Percentiles rank a stretch among this genome's conserved stretches.
Conservation (phyloP, 2,797 vertebrate genomes). For the Melanitta fusca region DNA sequence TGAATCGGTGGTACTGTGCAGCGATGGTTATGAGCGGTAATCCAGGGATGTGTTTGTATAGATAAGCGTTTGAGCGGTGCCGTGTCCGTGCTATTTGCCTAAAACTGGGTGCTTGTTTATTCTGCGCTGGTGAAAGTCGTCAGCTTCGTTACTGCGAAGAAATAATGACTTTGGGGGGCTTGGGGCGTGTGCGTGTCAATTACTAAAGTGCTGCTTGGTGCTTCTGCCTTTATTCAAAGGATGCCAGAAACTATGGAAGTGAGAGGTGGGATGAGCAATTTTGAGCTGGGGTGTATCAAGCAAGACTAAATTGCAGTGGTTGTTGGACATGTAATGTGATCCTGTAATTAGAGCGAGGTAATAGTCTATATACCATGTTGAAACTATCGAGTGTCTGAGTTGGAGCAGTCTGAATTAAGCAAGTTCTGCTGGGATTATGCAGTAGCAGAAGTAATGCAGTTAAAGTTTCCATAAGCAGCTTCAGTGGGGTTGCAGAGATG, state of each 20-base stretch:
- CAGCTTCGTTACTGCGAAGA: not conserved
- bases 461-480: slow-evolving; percentile 18
- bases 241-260: slow-evolving; percentile 1
- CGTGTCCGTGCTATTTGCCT: not conserved
- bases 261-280: slow-evolving; percentile 49
- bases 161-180: not conserved
- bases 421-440: slow-evolving; percentile 35
- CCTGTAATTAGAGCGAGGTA: slow-evolving; percentile 77
- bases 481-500: slow-evolving; percentile 1
- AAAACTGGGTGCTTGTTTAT: not conserved
- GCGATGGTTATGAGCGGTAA: not conserved
- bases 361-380: slow-evolving; percentile 48
- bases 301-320: slow-evolving; percentile 70
- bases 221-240: not conserved
- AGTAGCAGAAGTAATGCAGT: not conserved
- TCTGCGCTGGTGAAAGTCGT: not conserved
- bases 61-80: not conserved
- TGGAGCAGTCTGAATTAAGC: slow-evolving; percentile 7
- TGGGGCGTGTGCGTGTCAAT: not conserved
- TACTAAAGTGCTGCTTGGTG: not conserved
- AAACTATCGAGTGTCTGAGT: slow-evolving; percentile 66
- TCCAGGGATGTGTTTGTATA: not conserved
- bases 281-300: slow-evolving; percentile 34
- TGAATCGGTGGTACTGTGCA: not conserved
- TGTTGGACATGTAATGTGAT: slow-evolving; percentile 75